These are phyloP conservation scores for Kryptolebias marmoratus DNA, from an alignment of 2,113 vertebrate genomes.

Conservation along the genomic window DNA sequence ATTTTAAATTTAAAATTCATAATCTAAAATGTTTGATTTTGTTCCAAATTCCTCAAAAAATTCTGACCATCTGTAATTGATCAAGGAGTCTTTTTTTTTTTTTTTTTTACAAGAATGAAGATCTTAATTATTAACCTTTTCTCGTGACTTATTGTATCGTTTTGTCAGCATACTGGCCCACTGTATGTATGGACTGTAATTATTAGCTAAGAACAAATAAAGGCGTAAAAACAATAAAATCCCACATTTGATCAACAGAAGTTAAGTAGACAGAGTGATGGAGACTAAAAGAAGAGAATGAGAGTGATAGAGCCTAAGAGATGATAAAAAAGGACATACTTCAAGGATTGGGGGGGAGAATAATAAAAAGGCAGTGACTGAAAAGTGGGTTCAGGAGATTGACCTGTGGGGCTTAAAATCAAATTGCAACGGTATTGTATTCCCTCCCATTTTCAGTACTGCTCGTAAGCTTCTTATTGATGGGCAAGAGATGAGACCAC, in stretches of 20 bases:
- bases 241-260: constrained; percentile 26
- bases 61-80: too few species aligned
- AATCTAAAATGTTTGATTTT: too few species aligned
- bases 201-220: too few species aligned
- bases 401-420: constrained; percentile 82
- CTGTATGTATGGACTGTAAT: too few species aligned
- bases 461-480: constrained; percentile 85
- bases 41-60: too few species aligned
- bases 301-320: constrained; percentile 4
- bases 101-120: too few species aligned
- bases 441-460: constrained; percentile 80
- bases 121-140: too few species aligned
- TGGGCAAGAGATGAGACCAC: constrained; percentile 83
- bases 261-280: constrained; percentile 14
- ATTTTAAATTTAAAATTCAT: too few species aligned
- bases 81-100: too few species aligned
- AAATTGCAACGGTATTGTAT: constrained; percentile 83
- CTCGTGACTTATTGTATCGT: too few species aligned
- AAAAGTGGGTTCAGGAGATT: constrained; percentile 79
- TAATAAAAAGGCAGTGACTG: constrained; percentile 66
- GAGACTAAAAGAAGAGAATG: constrained; percentile 15
- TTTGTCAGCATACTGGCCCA: too few species aligned
- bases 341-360: constrained; percentile 39
- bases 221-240: constrained; percentile 37
- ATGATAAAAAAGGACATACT: constrained; percentile 28